Evolutionary conservation across 2,888 invertebrate species (phyloP).

Genomic region (Amblyteles armatorius): DNA sequence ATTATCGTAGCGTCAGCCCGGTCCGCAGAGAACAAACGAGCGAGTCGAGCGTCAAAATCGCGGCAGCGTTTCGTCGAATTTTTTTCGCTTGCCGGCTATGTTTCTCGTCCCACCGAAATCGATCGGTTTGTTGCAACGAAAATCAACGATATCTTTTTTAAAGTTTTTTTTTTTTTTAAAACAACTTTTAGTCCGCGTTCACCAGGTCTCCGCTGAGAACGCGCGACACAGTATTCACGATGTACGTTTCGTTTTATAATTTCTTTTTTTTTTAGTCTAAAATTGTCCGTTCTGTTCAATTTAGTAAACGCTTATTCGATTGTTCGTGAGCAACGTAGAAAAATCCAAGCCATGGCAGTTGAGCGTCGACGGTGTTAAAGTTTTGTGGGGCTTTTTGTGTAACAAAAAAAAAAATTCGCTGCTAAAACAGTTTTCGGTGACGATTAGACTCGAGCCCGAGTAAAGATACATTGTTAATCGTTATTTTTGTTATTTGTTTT

Average conservation of each 20-base stretch:
- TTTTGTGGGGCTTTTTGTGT: conserved; percentile 50
- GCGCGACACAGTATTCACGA: conserved; percentile 35
- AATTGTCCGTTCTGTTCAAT: conserved; percentile 1
- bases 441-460: conserved; percentile 34
- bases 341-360: conserved; percentile 51
- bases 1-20: not conserved
- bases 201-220: conserved; percentile 3
- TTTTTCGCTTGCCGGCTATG: not conserved
- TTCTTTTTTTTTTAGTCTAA: not conserved
- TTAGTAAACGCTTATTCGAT: conserved; percentile 36
- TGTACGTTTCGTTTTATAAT: not conserved
- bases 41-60: conserved; percentile 3
- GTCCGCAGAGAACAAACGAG: conserved; percentile 1
- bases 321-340: conserved; percentile 30
- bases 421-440: conserved; percentile 43
- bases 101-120: not conserved
- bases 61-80: not conserved
- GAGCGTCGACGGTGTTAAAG: conserved; percentile 8
- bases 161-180: not conserved
- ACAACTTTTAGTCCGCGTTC: conserved; percentile 27
- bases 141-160: not conserved
- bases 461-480: conserved; percentile 61
- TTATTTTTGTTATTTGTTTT: not conserved
- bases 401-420: conserved; percentile 39
- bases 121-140: not conserved